Base-by-base conservation (phyloP, 2,888 invertebrate species). In the Eristalis tenax region DNA sequence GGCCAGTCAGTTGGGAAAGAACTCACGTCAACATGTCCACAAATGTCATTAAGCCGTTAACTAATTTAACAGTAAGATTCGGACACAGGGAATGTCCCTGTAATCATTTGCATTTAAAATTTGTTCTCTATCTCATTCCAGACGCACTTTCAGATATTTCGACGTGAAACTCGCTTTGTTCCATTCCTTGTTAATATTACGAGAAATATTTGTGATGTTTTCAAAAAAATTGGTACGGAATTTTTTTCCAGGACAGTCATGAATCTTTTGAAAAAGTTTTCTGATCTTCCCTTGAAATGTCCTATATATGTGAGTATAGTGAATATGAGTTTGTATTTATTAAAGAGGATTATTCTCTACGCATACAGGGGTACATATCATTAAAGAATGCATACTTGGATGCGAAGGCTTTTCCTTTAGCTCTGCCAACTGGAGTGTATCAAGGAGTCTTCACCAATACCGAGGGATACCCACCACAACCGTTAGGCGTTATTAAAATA, bases 111-210 rank as follows among this genome's bases (percentile, higher is more conserved):
- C 18, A 18, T 50, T 18, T 43, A 40, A 2, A 32, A 26, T 26
- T 8, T 8, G 4, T 32, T 10, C 1, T 50, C 8, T 18, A 50
- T 15, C 10, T 59, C 13, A 50, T 50, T 50, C 18, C 32, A 65
- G 65, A 32, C 38, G 38, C 13, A 65, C 38, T 65, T 65, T 15
- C 65, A 65, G 38, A 10, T 65, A 11, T 65, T 65, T 32, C 28
- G 32, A 11, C 65, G 65, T 32, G 65, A 65, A 22, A n/a, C 32
- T 18, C 65, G 65, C 8, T 65, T 22, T n/a, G 32, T 65, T 65
- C 65, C 65, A 22, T 65, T 65, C 35, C 32, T 65, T 23, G 18
- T 65, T 18, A 65, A 65, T 65, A 22, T 65, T 0, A 65, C 65
- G 15, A 35, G 28, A 32, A 65, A 65, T 38, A 32, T 32, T 32